phyloP scores from a whole-genome alignment of 2,797 vertebrate genomes.

The Argya squamiceps region DNA sequence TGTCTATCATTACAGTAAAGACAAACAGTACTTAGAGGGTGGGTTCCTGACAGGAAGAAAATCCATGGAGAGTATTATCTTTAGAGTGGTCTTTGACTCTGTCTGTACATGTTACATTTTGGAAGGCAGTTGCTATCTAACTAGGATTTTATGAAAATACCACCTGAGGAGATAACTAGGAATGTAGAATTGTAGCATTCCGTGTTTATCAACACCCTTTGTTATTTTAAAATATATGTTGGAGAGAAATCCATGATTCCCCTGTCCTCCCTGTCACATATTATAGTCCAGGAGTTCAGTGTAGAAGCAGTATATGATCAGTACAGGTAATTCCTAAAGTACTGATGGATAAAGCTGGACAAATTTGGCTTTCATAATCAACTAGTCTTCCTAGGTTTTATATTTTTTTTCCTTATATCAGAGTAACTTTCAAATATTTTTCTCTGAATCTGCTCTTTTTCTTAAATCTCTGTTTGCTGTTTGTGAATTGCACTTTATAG shows the following conservation, averaged over 20 bases:
- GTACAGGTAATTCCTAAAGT: not conserved
- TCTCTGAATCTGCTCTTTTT: not conserved
- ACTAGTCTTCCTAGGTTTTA: not conserved
- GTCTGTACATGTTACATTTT: not conserved
- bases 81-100: not conserved
- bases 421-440: not conserved
- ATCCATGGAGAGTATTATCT: not conserved
- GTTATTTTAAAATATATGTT: not conserved
- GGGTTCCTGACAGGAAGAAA: not conserved
- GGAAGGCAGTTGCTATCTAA: not conserved
- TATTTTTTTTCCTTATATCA: not conserved
- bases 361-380: not conserved
- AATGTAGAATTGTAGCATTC: not conserved
- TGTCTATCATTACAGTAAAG: not conserved
- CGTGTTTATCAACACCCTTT: not conserved
- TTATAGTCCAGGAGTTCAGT: not conserved
- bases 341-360: not conserved
- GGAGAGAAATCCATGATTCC: not conserved
- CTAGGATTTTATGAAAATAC: not conserved
- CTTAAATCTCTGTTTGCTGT: not conserved
- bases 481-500: not conserved
- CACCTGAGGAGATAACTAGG: not conserved
- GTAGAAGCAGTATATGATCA: not conserved
- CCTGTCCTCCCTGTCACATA: rapidly evolving
- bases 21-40: not conserved